Base-by-base conservation (phyloP, 2,888 invertebrate species). In the Lochmaea crataegi region DNA sequence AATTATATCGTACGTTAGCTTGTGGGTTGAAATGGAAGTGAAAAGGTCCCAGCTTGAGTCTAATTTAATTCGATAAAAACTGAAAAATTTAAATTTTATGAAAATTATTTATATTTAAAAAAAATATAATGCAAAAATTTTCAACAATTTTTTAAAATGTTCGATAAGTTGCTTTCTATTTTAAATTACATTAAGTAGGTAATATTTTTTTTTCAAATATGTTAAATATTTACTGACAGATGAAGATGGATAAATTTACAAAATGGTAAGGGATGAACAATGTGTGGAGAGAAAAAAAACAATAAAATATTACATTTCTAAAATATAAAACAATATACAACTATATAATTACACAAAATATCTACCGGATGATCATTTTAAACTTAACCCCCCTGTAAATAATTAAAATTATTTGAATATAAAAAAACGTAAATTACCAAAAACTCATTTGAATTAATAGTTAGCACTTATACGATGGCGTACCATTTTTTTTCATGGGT, bases 301-400 rank as follows among this genome's bases (percentile, higher is more conserved):
- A 72, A 74, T 77, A 75, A 77, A 75, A 76, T 74, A 76, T 74
- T 77, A 77, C 74, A 76, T 22, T 67, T 73, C 77, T 77, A 77
- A 65, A 75, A 76, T 78, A 78, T 80, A 79, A 80, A 80, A 80
- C 76, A 80, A 79, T 80, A 78, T 78, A 79, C 77, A 79, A 78
- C 73, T 79, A 80, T 79, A 83, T 84, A 84, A 83, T 84, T 84
- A 84, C 81, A 83, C 80, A 81, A 80, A 82, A 81, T 77, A 38
- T 38, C 74, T 78, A 83, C 80, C 58, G 64, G 64, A 48, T 45
- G 70, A 65, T 60, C 45, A 32, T 42, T 57, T 70, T 68, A 68
- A 67, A 67, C 42, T 18, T 16, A 56, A 65, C 41, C 18, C 53
- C 12, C 11, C 53, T 10, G 53, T 16, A 53, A 53, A 53, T 45